Percentiles rank a stretch among this genome's conserved stretches.
Conservation (phyloP, 2,888 invertebrate genomes). For the Rhogogaster chlorosoma region DNA sequence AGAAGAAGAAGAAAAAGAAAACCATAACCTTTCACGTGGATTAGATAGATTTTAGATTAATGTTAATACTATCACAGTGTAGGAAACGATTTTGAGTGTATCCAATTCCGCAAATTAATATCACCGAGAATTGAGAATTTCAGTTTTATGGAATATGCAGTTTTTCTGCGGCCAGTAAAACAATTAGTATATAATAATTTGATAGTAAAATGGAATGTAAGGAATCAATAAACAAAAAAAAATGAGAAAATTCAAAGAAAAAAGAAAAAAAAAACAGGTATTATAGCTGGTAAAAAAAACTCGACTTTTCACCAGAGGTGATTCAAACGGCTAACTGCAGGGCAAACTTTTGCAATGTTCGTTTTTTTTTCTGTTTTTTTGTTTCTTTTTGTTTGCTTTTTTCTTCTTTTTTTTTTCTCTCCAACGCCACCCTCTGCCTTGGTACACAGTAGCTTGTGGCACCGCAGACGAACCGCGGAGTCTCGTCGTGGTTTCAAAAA, state of each 20-base stretch:
- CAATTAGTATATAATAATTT: background rate
- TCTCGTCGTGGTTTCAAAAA: slow-evolving; percentile 11
- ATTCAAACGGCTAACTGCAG: background rate
- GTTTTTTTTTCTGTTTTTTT: background rate
- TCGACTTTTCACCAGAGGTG: background rate
- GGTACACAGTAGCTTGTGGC: slow-evolving; percentile 12
- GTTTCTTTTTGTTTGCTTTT: background rate
- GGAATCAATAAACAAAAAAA: background rate
- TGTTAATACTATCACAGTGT: background rate
- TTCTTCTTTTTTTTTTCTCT: background rate
- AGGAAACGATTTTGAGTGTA: background rate
- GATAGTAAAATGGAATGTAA: background rate
- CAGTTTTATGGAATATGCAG: background rate
- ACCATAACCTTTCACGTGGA: background rate
- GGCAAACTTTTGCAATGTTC: slow-evolving; percentile 10
- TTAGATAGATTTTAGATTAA: background rate
- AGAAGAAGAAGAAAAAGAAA: background rate
- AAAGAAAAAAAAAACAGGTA: too few species aligned
- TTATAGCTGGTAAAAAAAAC: background rate
- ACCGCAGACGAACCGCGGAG: background rate
- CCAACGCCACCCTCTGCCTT: background rate
- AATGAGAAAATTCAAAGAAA: background rate
- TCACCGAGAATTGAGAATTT: background rate
- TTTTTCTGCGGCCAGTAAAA: background rate
- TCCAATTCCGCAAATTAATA: background rate